Evolutionary conservation across 2,797 vertebrate species (phyloP), one percentile per base, ranked within the genome.

Genomic region (Tokudaia muenninki): DNA sequence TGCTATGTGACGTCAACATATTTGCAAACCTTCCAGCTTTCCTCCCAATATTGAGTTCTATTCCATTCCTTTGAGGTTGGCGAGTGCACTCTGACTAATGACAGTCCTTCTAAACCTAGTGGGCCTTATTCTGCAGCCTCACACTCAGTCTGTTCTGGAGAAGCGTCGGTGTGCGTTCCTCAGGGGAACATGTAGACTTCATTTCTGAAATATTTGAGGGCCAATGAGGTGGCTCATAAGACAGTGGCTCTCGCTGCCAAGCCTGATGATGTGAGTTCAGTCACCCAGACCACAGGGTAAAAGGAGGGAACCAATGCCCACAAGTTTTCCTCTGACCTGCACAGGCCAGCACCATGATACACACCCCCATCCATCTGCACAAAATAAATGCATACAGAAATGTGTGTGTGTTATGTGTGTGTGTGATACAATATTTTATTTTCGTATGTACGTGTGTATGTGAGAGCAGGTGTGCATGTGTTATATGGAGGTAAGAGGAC

Each of bases 1-100:
- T 61, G n/a, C 63, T 91, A 7, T 87, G 81, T 92, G 59, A 90
- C 22, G 13, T 80, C 8, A 19, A 31, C 16, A 0, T 90, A 83
- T 37, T 90, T 89, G 22, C 59, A 70, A 91, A 11, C 31, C 78
- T 94, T 79, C 74, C 80, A 29, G 16, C 65, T 82, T 93, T 55
- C 80, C n/a, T 92, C 75, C 57, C 75, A 55, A 24, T 87, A 26
- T 4, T 67, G 50, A 92, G 50, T 94, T 79, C 50, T 83, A 83
- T 83, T 83, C 80, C 16, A 37, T 92, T 91, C 55, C 79, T 47
- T 19, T 34, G 75, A 63, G n/a, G 57, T 59, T 92, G 0, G 41
- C 78, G 34, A 79, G 63, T 16, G 57, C 9, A 24, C 31, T 47
- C 77, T 13, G 26, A 16, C 10, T 59, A 59, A 50, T 34, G 63